Conservation (phyloP, 2,797 vertebrate genomes). For the Falco berigora region DNA sequence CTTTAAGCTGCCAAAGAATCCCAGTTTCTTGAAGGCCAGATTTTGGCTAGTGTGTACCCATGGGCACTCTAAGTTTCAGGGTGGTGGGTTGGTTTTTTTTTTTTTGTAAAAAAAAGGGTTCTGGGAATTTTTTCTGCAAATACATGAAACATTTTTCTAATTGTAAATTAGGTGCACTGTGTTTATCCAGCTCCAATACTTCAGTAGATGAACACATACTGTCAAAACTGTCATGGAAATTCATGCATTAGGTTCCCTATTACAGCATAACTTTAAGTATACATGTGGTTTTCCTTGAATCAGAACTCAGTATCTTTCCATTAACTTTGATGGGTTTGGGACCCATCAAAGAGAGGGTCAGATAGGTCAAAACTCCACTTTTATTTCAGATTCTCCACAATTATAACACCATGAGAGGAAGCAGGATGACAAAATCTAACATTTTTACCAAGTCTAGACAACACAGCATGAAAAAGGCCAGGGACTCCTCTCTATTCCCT, state of each 20-base stretch:
- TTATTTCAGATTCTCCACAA: slow-evolving; percentile 1
- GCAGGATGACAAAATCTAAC: slow-evolving; percentile 22
- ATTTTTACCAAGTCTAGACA: slow-evolving; percentile 58
- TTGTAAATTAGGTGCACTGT: neutral
- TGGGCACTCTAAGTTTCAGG: neutral
- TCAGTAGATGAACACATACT: neutral
- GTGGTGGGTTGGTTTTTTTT: no score
- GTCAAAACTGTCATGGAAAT: neutral
- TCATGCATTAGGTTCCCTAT: neutral
- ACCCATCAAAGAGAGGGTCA: neutral
- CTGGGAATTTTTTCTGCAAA: neutral
- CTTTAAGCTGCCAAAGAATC: neutral
- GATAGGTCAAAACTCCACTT: neutral
- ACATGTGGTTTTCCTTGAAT: neutral
- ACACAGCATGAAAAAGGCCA: slow-evolving; percentile 51
- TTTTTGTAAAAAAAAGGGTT: neutral
- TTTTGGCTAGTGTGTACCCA: neutral
- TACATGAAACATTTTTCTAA: neutral
- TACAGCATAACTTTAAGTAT: neutral
- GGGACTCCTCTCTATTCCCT: neutral
- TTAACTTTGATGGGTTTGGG: neutral
- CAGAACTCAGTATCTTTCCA: neutral
- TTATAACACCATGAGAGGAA: neutral
- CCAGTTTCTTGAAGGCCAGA: neutral
- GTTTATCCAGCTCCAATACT: neutral